These are phyloP conservation scores for Umimayanthus kanabou DNA, from an alignment of 92 coral and sea anemone species.

Conservation along the genomic window DNA sequence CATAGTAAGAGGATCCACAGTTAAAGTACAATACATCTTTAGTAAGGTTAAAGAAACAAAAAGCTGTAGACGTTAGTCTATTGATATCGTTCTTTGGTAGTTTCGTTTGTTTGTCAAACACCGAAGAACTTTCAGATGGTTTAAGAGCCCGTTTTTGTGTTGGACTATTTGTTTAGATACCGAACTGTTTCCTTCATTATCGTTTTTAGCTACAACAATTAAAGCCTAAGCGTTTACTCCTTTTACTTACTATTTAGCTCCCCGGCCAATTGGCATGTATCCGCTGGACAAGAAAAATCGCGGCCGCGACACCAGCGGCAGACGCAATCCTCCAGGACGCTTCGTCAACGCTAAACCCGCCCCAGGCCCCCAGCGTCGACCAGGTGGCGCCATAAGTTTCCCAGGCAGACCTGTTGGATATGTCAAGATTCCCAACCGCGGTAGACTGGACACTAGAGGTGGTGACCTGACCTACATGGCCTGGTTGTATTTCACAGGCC, in stretches of 20 bases:
- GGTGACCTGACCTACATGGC: slow-evolving; percentile 45
- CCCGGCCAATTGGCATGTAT: slow-evolving; percentile 23
- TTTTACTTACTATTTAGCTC: neutral
- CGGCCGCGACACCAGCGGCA: slow-evolving; percentile 14
- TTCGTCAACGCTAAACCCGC: slow-evolving; percentile 8
- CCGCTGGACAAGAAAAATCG: slow-evolving; percentile 9
- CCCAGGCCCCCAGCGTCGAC: slow-evolving; percentile 22
- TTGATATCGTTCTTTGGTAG: no score
- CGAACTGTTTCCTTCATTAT: no score
- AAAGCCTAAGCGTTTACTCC: neutral
- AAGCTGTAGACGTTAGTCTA: no score
- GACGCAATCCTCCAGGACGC: slow-evolving; percentile 11
- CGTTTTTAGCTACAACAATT: neutral
- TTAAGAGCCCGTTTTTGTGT: no score
- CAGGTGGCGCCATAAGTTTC: slow-evolving; percentile 32
- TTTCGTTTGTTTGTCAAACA: no score
- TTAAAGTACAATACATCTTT: neutral
- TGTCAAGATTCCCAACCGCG: slow-evolving; percentile 42
- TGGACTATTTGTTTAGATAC: no score
- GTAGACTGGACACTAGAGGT: slow-evolving; percentile 44
- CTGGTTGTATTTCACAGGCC: slow-evolving; percentile 57
- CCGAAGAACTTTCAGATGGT: no score
- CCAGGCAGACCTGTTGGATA: slow-evolving; percentile 44
- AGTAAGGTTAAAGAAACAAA: no score
- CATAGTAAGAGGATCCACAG: neutral